phyloP scores from a whole-genome alignment of 2,888 invertebrate genomes.

The Platycheirus albimanus region DNA sequence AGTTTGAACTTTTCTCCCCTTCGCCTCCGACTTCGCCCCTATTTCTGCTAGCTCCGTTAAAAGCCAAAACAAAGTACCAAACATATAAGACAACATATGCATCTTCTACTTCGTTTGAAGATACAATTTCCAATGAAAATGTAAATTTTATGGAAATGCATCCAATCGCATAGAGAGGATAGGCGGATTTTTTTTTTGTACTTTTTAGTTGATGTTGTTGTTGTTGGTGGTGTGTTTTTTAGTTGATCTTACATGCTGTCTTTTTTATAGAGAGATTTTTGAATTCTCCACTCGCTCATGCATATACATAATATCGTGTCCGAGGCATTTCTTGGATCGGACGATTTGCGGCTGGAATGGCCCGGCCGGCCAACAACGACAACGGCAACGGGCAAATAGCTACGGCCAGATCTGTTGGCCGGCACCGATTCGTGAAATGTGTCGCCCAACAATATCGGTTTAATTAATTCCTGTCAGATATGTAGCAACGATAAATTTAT shows the following conservation, averaged over 20 bases:
- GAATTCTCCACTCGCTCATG: conserved; percentile 46
- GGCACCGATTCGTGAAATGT: conserved; percentile 71
- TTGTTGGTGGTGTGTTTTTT: too few species aligned
- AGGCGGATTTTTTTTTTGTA: conserved; percentile 13
- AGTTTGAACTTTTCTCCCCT: conserved; percentile 4
- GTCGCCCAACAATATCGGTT: conserved; percentile 75
- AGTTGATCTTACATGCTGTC: conserved; percentile 37
- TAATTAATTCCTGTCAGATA: conserved; percentile 76
- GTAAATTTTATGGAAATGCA: conserved; percentile 73
- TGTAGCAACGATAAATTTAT: conserved; percentile 75
- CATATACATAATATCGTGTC: conserved; percentile 42
- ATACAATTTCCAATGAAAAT: conserved; percentile 68
- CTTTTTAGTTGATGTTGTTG: conserved; percentile 2
- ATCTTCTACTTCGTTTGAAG: conserved; percentile 27
- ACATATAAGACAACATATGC: conserved; percentile 13
- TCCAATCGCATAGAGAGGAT: conserved; percentile 29
- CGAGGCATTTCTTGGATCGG: conserved; percentile 5
- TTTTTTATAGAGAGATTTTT: conserved; percentile 11
- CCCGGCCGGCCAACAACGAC: too few species aligned
- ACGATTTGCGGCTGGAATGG: background rate
- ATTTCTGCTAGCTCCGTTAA: conserved; percentile 21
- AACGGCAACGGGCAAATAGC: too few species aligned
- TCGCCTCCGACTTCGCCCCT: too few species aligned
- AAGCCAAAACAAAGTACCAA: conserved; percentile 17
- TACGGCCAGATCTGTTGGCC: conserved; percentile 3